Base-by-base conservation (phyloP, 2,797 vertebrate species). In the Sebastes nivosus region DNA sequence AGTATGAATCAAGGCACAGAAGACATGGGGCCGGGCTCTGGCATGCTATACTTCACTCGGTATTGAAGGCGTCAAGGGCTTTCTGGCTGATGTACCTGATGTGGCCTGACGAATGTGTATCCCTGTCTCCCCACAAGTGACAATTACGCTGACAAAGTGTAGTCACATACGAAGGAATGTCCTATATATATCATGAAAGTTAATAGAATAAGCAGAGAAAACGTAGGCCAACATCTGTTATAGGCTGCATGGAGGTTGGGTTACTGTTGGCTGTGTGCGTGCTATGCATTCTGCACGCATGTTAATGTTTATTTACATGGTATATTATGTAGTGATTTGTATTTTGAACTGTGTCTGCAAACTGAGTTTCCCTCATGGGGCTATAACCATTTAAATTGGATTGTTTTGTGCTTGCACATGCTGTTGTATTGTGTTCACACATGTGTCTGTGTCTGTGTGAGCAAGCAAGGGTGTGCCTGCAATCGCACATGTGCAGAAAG, bases 81-180 rank as follows among this genome's bases (percentile, higher is more conserved):
- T 63, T 25, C 30, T 10, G 55, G 59, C 75, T 80, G 59, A 78
- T 70, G 27, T 64, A 38, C 72, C 65, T 74, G 70, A 85, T 79
- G 65, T 14, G 42, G 30, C 32, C 75, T 85, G 87, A 92, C 14
- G 3, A 82, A 93, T 89, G 79, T 63, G 64, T 64, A 34, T 75
- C 58, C 68, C 58, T 12, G 61, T 77, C 72, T 80, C 73, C 36
- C 42, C 6, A 32, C 70, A 61, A 79, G 68, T 73, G 72, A 87
- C 85, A 75, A 81, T 87, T 87, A 87, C 75, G 2, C 46, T 85
- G 90, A 92, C 76, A 85, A 63, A 85, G 27, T 79, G 69, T 63
- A 16, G 83, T 75, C 78, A 75, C 61, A 71, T 72, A 50, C 4
- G 5, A 67, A 73, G 46, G 16, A 83, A 78, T 75, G 72, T 16